Base-by-base conservation (phyloP, 1,140 invertebrate genomes). In the Batillaria attramentaria region DNA sequence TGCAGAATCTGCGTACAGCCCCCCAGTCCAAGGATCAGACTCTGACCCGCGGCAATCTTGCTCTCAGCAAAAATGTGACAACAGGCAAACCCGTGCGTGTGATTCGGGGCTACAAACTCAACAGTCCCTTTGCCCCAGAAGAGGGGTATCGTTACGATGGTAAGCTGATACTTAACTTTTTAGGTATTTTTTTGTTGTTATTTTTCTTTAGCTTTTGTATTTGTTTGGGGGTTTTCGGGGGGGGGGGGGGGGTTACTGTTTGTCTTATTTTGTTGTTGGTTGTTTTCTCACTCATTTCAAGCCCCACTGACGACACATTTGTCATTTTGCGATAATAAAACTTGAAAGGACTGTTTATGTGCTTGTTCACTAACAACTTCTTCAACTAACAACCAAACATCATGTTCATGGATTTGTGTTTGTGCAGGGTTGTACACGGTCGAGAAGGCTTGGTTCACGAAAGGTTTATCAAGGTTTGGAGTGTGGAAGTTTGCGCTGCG, bases 1-100 rank as follows among this genome's bases (percentile, higher is more conserved):
- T 76, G 16, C 79, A 90, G 88, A 92, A 92, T 81, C 81, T 91
- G 13, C 84, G 91, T 39, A 91, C 90, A 80, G 91, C 91, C 24
- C 89, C 91, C 5, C 91, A 92, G 82, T 88, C 89, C 6, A 91
- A 90, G 80, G 89, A 92, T 72, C 91, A 92, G 78, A 83, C 82
- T 20, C 77, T 91, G 75, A 86, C 88, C 3, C 79, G 88, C 13
- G 89, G 88, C 2, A 91, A 89, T 65, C 79, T 89, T 33, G 89
- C 90, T 42, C 80, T 92, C 3, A 85, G 84, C 50, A 83, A 37
- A 20, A 92, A 83, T 84, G 85, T 89, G 13, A 87, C 90, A 42
- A 90, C 84, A 6, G 81, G 84, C 0, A 83, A 87, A 16, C 91
- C 91, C 41, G 89, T 92, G 0, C 70, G 91, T 37, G 91, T 92